Conservation (phyloP, 2,113 vertebrate genomes). For the Poicephalus meyeri region DNA sequence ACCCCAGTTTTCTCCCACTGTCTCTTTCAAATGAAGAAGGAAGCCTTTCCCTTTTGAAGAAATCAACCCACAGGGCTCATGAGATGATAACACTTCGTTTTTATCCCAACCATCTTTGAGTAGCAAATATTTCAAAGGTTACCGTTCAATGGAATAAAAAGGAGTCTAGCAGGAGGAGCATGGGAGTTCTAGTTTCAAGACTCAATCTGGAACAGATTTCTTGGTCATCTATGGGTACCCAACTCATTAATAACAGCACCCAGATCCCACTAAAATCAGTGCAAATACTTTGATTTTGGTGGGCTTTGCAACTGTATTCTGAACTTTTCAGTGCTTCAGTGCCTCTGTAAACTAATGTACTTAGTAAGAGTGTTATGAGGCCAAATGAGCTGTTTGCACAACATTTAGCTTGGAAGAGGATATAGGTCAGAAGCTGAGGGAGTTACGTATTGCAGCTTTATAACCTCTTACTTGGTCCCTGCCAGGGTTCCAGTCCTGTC, state of each 20-base stretch:
- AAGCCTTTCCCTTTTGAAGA: neutral
- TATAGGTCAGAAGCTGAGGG: neutral
- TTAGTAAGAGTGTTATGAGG: neutral
- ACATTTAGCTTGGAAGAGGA: neutral
- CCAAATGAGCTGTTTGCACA: neutral
- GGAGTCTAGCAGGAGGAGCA: neutral
- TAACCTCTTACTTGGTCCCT: neutral
- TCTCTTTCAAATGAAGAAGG: neutral
- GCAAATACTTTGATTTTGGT: neutral
- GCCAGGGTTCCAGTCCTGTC: neutral
- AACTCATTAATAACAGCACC: neutral
- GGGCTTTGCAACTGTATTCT: neutral
- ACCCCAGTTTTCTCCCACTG: neutral
- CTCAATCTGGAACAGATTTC: neutral
- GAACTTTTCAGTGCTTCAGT: neutral
- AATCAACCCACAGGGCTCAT: neutral
- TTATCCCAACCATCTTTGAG: neutral
- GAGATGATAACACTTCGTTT: neutral
- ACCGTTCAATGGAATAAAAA: neutral
- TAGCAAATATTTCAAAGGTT: neutral
- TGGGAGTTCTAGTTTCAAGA: neutral
- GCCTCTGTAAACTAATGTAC: neutral
- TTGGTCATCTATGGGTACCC: neutral
- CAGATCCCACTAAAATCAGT: neutral
- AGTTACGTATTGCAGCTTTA: neutral